Evolutionary conservation across 2,113 vertebrate genomes (phyloP).

Genomic region (Gyps fulvus): DNA sequence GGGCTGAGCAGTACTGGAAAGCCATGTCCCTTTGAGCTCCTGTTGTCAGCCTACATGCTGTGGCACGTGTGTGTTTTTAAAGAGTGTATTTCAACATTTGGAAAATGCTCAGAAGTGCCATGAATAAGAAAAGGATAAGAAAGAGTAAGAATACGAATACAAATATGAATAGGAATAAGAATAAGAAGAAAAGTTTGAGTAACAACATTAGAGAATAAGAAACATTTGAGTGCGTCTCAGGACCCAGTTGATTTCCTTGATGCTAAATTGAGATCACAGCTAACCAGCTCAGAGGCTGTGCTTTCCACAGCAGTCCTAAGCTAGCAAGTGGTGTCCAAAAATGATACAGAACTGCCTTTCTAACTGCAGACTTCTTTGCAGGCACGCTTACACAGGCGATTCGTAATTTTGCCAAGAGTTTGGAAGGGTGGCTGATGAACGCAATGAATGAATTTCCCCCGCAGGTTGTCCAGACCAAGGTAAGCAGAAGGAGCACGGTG

Average conservation of each 20-base stretch:
- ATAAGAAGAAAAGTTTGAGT: not conserved
- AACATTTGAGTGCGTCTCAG: not conserved
- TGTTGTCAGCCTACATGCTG: not conserved
- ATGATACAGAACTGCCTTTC: rapidly evolving
- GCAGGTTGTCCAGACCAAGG: slow-evolving; percentile 92
- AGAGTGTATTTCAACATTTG: not conserved
- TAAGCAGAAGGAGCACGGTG: slow-evolving; percentile 12
- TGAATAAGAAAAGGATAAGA: not conserved
- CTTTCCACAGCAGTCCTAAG: not conserved
- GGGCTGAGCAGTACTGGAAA: not conserved
- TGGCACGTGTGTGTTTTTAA: not conserved
- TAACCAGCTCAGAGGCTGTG: not conserved
- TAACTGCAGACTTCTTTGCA: slow-evolving; percentile 47
- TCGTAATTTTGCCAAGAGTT: slow-evolving; percentile 95
- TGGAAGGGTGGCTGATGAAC: slow-evolving; percentile 93
- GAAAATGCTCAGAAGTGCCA: not conserved
- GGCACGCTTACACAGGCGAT: slow-evolving; percentile 97
- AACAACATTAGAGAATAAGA: not conserved
- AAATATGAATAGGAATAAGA: not conserved
- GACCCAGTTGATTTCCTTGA: not conserved
- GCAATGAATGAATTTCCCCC: slow-evolving; percentile 94
- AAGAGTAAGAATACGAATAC: not conserved
- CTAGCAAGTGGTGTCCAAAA: not conserved
- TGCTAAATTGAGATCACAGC: not conserved
- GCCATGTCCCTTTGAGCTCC: not conserved